Base-by-base conservation (phyloP, 2,113 vertebrate species). In the Crypturellus undulatus region DNA sequence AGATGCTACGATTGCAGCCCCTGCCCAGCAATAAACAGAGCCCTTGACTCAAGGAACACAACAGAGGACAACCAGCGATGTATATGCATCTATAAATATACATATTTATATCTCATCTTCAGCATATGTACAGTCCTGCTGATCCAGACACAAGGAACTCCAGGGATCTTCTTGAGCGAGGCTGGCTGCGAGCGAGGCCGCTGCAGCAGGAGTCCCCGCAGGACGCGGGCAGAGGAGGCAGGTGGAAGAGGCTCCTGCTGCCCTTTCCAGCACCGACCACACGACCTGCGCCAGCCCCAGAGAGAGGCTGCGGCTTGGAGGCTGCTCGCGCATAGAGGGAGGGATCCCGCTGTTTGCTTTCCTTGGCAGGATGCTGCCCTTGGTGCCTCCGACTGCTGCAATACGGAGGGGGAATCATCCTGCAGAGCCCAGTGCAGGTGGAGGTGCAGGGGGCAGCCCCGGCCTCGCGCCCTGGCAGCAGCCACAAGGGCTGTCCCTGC, bases 41-140 rank as follows among this genome's bases (percentile, higher is more conserved):
- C 18, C 69, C 79, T 26, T 63, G 45, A 24, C 30, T 24, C 42
- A 30, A 11, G 49, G 3, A 6, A 68, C 11, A 34, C 1, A 2
- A 54, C 38, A 6, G 69, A 26, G 45, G 49, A 90, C 58, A 68
- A 16, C 38, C 0, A 0, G 1, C 0, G 1, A 17, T 0, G 24
- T 11, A 20, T 1, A 1, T 13, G 34, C 34, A 51, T 51, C 24
- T 12, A 51, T 51, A n/a, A n/a, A 51, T 12, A 52, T 52, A 52
- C 12, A 52, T 52, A 52, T 52, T 13, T 59, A 60, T 2, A 43
- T 38, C 38, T 38, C 38, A 30, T 1, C 65, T 15, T 32, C 0
- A 34, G 6, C 77, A 12, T 4, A 30, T 0, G 1, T 3, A 67
- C 60, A 75, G 9, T 8, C 51, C 38, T 13, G 0, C 0, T 0